These are phyloP conservation scores for Cheilosia variabilis DNA, from an alignment of 2,888 invertebrate species.

Conservation along the genomic window DNA sequence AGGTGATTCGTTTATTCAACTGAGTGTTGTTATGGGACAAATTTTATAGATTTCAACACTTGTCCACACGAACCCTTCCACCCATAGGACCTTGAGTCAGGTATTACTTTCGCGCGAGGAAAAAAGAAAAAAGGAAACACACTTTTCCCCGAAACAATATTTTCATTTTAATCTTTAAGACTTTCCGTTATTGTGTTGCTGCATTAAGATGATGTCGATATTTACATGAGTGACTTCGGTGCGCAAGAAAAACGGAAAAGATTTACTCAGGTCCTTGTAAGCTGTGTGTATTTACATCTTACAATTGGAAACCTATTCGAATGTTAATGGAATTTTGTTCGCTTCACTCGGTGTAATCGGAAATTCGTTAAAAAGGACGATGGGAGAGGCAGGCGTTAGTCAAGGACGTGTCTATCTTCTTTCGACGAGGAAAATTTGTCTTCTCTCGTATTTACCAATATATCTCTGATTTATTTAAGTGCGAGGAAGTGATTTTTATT, in stretches of 20 bases:
- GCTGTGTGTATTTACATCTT: constrained; percentile 60
- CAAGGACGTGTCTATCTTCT: constrained; percentile 31
- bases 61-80: not conserved
- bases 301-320: constrained; percentile 58
- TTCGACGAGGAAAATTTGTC: constrained; percentile 19
- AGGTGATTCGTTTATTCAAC: constrained; percentile 64
- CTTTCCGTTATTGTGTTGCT: constrained; percentile 43
- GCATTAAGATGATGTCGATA: constrained; percentile 47
- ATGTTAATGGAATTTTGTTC: constrained; percentile 59
- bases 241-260: constrained; percentile 17
- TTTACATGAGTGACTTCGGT: constrained; percentile 63
- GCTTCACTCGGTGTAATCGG: constrained; percentile 47
- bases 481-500: constrained; percentile 22
- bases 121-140: not conserved
- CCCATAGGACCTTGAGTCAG: not conserved
- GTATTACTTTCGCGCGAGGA: too few relatives aligned
- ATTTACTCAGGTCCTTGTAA: constrained; percentile 30
- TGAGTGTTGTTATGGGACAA: constrained; percentile 43
- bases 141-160: not conserved
- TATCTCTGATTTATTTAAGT: constrained; percentile 57
- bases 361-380: constrained; percentile 66
- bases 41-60: constrained; percentile 34
- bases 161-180: constrained; percentile 33
- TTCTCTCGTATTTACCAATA: constrained; percentile 49
- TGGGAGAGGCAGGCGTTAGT: constrained; percentile 1